These are phyloP conservation scores for Triplophysa dalaica DNA, from an alignment of 2,113 vertebrate species.

Conservation along the genomic window DNA sequence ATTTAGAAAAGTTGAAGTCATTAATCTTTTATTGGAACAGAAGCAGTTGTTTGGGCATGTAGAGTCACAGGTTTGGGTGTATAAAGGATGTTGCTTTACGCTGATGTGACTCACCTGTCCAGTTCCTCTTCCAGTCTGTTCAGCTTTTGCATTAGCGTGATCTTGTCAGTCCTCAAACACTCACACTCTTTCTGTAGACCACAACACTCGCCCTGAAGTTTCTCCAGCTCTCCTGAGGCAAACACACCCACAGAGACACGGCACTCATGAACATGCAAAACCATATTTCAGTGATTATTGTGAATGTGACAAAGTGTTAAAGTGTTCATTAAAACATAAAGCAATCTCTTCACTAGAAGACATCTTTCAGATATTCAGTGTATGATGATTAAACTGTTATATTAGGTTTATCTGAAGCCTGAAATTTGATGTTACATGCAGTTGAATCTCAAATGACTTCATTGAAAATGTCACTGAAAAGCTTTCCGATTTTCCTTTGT, in stretches of 20 bases:
- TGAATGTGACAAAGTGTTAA: not conserved
- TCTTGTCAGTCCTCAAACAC: constrained; percentile 83
- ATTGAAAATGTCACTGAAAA: not conserved
- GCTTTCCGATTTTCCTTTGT: not conserved
- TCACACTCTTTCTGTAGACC: constrained; percentile 85
- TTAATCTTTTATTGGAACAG: not conserved
- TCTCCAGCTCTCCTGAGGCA: constrained; percentile 80
- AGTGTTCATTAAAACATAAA: too few species aligned
- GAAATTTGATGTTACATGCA: too few species aligned
- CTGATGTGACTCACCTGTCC: constrained; percentile 77
- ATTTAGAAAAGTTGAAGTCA: not conserved
- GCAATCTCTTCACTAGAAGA: too few species aligned
- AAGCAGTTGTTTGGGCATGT: not conserved
- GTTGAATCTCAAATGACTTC: not conserved
- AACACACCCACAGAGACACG: not conserved
- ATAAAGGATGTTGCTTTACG: not conserved
- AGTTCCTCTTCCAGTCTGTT: constrained; percentile 85
- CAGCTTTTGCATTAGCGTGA: constrained; percentile 79
- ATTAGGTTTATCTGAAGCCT: too few species aligned
- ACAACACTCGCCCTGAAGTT: constrained; percentile 81
- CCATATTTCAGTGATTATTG: too few species aligned
- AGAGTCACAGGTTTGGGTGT: not conserved
- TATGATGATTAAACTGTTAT: too few species aligned
- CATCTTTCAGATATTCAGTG: too few species aligned
- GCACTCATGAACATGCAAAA: too few species aligned